Percentiles rank a stretch among this genome's conserved stretches.
phyloP scores from a whole-genome alignment of 2,113 vertebrate species.

The Cyprinodon tularosa region DNA sequence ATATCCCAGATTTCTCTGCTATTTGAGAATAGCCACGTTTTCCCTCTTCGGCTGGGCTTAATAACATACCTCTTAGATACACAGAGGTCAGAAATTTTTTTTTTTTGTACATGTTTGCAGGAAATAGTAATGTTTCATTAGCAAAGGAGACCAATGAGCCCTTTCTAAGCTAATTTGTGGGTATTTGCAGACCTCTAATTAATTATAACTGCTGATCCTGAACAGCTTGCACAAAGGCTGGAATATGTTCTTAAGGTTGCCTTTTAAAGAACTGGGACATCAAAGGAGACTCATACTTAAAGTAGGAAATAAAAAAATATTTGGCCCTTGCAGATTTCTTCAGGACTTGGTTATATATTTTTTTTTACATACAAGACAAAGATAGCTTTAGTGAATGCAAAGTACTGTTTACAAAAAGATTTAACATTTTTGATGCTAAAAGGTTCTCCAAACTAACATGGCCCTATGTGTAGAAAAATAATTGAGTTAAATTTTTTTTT shows the following conservation, averaged over 20 bases:
- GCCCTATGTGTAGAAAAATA: no score
- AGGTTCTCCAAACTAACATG: no score
- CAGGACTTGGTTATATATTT: not conserved
- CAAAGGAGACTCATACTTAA: slow-evolving; percentile 33
- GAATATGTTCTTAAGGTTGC: slow-evolving; percentile 27
- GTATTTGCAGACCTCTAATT: slow-evolving; percentile 35
- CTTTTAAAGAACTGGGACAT: slow-evolving; percentile 32
- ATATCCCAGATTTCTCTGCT: not conserved
- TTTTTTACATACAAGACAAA: not conserved
- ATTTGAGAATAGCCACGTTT: slow-evolving; percentile 1
- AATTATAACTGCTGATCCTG: slow-evolving; percentile 34
- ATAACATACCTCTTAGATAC: slow-evolving; percentile 20
- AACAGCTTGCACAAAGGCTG: slow-evolving; percentile 20
- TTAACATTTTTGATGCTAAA: no score
- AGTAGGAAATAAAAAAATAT: not conserved
- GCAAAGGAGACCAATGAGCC: slow-evolving; percentile 24
- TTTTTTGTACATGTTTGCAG: slow-evolving; percentile 10
- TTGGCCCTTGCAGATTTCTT: not conserved
- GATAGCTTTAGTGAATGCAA: not conserved
- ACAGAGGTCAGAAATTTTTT: slow-evolving; percentile 6
- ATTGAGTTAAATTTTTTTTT: no score
- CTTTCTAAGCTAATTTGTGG: slow-evolving; percentile 37
- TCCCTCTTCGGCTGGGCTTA: slow-evolving; percentile 36
- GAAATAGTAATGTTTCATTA: slow-evolving; percentile 24
- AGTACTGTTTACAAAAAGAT: no score